Evolutionary conservation across 2,797 vertebrate species (phyloP).

Genomic region (Eospalax fontanierii): DNA sequence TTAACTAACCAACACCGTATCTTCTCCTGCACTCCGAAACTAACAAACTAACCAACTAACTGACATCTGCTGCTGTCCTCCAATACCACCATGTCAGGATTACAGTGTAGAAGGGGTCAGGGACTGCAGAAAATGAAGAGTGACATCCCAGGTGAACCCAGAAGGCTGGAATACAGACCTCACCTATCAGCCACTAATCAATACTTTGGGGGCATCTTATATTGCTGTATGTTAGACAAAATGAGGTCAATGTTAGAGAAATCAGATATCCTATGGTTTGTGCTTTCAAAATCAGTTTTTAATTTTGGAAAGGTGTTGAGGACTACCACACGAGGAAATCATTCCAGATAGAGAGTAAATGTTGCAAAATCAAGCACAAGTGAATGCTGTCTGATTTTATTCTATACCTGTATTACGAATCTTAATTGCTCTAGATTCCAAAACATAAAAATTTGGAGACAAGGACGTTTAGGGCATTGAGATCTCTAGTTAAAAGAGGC

Average conservation of each 20-base stretch:
- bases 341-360: neutral
- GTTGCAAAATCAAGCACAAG: neutral
- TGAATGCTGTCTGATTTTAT: neutral
- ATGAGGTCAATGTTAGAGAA: neutral
- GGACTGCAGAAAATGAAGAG: neutral
- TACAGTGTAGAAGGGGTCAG: neutral
- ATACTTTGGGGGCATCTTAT: neutral
- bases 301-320: neutral
- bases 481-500: neutral
- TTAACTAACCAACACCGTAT: no score
- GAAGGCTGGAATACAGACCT: neutral
- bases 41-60: no score
- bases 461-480: neutral
- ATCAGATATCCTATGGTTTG: neutral
- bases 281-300: neutral
- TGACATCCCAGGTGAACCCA: neutral
- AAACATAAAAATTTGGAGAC: neutral
- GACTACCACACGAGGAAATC: neutral
- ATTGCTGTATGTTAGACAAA: constrained; percentile 33
- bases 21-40: no score
- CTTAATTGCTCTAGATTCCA: neutral
- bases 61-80: neutral
- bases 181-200: neutral
- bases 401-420: neutral
- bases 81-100: neutral